A percentile compares a stretch with the other conserved stretches of the same genome.
These are phyloP conservation scores for Drosophila borealis DNA, from an alignment of 2,888 invertebrate species.

Conservation along the genomic window DNA sequence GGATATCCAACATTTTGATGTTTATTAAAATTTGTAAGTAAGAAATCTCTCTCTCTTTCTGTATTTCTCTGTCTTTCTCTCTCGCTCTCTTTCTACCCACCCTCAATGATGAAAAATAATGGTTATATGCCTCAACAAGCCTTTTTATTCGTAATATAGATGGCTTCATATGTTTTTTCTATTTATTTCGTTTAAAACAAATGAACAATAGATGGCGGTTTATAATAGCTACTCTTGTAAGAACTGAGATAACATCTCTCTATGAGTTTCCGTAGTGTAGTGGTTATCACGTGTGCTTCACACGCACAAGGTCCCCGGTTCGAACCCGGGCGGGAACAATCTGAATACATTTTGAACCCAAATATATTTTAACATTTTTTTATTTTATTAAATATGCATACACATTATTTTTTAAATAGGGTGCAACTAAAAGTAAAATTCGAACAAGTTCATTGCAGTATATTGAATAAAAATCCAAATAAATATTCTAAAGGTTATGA, in stretches of 20 bases:
- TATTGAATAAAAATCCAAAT: neutral
- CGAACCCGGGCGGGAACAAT: conserved; percentile 84
- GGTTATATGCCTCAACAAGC: no score
- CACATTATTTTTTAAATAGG: no score
- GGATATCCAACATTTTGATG: neutral
- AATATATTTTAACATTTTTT: neutral
- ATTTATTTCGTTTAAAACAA: neutral
- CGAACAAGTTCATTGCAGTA: no score
- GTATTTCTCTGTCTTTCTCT: no score
- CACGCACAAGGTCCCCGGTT: conserved; percentile 85
- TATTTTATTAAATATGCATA: neutral
- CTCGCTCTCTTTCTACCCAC: no score
- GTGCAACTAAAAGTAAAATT: no score
- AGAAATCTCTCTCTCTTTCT: no score
- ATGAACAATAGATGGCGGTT: conserved; percentile 47
- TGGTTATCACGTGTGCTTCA: conserved; percentile 84
- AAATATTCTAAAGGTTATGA: neutral
- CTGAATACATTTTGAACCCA: conserved; percentile 11
- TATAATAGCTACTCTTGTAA: rapidly evolving
- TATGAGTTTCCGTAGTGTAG: conserved; percentile 83
- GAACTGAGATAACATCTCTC: rapidly evolving
- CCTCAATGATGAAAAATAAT: no score
- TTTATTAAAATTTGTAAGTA: no score
- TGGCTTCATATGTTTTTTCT: neutral
- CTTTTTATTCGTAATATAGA: neutral